Conservation (phyloP, 1,140 invertebrate genomes). For the Stenopsyche tienmushanensis region DNA sequence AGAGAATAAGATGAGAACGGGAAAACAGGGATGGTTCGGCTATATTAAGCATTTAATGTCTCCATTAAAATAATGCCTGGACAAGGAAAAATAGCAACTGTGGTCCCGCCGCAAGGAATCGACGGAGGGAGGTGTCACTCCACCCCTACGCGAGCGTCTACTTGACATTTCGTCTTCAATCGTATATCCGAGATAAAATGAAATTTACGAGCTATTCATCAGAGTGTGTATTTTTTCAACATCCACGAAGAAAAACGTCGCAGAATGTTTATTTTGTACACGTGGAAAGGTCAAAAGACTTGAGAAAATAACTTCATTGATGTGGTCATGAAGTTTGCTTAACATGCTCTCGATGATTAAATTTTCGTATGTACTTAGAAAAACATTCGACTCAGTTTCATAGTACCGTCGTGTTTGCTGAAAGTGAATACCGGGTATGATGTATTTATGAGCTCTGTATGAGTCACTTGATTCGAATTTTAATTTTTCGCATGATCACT, state of each 20-base stretch:
- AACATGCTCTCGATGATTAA: too few relatives aligned
- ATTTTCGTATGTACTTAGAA: too few relatives aligned
- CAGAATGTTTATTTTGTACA: not conserved
- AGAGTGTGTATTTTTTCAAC: not conserved
- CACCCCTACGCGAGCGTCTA: not conserved
- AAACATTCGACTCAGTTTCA: too few relatives aligned
- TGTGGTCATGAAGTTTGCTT: too few relatives aligned
- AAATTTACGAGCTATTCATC: constrained; percentile 13
- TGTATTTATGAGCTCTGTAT: too few relatives aligned
- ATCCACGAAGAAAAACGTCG: not conserved
- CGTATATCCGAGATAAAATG: not conserved
- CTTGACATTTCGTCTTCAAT: constrained; percentile 12
- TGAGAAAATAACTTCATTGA: too few relatives aligned
- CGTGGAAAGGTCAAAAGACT: too few relatives aligned
- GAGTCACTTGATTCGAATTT: too few relatives aligned
- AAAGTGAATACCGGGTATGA: too few relatives aligned
- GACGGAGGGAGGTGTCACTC: not conserved
- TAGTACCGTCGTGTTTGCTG: too few relatives aligned
- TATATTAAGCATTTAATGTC: constrained; percentile 40
- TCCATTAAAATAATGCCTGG: constrained; percentile 37
- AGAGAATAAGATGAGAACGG: not conserved
- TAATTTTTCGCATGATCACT: too few relatives aligned
- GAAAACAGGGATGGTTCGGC: constrained; percentile 14
- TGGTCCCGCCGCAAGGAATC: not conserved
- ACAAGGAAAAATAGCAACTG: not conserved